Evolutionary conservation across 92 coral and sea anemone genomes (phyloP).

Genomic region (Blastomussa wellsi): DNA sequence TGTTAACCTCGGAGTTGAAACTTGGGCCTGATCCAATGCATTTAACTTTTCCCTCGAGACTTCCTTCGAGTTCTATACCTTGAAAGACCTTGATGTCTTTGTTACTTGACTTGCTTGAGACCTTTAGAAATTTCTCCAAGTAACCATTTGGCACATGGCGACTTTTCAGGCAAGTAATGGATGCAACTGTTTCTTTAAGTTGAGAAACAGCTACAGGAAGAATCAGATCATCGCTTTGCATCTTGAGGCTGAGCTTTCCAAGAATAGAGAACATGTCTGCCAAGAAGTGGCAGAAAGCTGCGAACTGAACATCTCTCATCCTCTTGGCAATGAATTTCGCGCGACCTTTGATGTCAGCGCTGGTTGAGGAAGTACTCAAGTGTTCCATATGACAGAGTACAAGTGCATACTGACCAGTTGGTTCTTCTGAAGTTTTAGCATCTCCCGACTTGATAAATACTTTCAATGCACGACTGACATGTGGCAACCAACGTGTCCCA

Average conservation of each 20-base stretch:
- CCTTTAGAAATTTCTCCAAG: slow-evolving; percentile 25
- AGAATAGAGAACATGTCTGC: slow-evolving; percentile 49
- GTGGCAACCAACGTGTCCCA: slow-evolving; percentile 54
- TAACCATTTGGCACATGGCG: slow-evolving; percentile 40
- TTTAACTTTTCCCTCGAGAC: slow-evolving; percentile 37
- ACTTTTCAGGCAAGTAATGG: slow-evolving; percentile 36
- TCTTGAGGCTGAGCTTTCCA: slow-evolving; percentile 50
- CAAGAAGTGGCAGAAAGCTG: slow-evolving; percentile 60
- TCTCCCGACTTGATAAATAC: slow-evolving; percentile 43
- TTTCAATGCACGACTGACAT: slow-evolving; percentile 47
- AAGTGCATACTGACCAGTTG: slow-evolving; percentile 47
- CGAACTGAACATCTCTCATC: slow-evolving; percentile 45
- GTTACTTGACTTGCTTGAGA: slow-evolving; percentile 21
- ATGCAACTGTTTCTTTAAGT: slow-evolving; percentile 37
- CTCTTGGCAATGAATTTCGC: slow-evolving; percentile 41
- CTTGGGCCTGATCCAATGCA: slow-evolving; percentile 31
- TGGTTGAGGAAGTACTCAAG: slow-evolving; percentile 46
- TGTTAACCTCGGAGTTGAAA: slow-evolving; percentile 33
- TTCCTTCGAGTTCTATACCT: slow-evolving; percentile 37
- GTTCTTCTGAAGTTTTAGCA: slow-evolving; percentile 28
- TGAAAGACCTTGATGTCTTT: slow-evolving; percentile 36
- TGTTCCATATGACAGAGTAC: slow-evolving; percentile 57
- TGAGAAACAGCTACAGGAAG: slow-evolving; percentile 53
- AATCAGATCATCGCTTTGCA: slow-evolving; percentile 53
- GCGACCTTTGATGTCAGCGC: slow-evolving; percentile 47